phyloP scores from a whole-genome alignment of 2,888 invertebrate genomes.

The Caradrina clavipalpis region DNA sequence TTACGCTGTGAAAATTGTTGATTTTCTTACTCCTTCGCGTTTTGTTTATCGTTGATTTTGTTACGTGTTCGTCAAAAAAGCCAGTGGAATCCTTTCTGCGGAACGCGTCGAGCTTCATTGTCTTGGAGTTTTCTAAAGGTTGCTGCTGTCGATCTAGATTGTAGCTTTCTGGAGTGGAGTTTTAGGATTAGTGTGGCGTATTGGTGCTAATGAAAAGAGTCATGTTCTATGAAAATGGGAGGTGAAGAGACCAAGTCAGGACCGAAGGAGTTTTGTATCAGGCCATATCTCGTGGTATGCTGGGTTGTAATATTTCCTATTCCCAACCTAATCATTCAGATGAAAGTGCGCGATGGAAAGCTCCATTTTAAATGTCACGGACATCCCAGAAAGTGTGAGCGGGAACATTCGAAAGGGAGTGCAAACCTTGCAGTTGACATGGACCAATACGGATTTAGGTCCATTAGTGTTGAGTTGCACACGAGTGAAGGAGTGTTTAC shows the following conservation, averaged over 20 bases:
- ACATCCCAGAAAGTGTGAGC: slow-evolving; percentile 16
- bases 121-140: neutral
- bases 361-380: neutral
- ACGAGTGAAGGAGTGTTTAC: slow-evolving; percentile 63
- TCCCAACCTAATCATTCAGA: slow-evolving; percentile 4
- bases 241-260: neutral
- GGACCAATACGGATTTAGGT: slow-evolving; percentile 62
- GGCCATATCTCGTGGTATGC: neutral
- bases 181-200: too few species aligned
- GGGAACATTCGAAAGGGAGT: slow-evolving; percentile 47
- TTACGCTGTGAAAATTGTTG: too few species aligned
- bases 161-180: neutral
- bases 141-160: neutral
- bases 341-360: slow-evolving; percentile 2
- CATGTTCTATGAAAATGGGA: neutral
- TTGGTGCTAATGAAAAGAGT: too few species aligned
- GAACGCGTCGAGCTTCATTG: neutral
- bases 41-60: too few species aligned
- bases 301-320: neutral
- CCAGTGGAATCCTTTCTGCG: too few species aligned
- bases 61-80: too few species aligned
- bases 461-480: slow-evolving; percentile 61
- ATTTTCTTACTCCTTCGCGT: too few species aligned
- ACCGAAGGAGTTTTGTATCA: neutral
- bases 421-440: slow-evolving; percentile 51